phyloP scores from a whole-genome alignment of 2,113 vertebrate genomes.

The Greenwoodochromis staneri region DNA sequence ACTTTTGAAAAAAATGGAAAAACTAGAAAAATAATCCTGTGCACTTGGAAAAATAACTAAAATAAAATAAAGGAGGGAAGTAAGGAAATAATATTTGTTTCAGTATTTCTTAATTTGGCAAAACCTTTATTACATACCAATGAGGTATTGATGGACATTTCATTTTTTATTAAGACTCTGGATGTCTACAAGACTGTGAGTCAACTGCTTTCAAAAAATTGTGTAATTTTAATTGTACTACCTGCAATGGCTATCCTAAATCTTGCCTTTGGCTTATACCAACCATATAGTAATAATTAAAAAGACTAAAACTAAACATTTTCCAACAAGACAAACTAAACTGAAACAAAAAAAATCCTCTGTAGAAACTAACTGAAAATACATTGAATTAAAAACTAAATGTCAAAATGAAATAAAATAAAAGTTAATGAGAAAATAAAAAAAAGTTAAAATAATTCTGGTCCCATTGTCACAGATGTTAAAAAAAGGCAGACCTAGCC shows the following conservation, averaged over 20 bases:
- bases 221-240: neutral
- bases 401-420: neutral
- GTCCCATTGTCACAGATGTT: neutral
- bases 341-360: neutral
- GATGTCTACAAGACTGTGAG: neutral
- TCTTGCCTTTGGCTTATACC: neutral
- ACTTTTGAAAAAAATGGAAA: neutral
- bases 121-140: neutral
- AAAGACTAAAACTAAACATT: neutral
- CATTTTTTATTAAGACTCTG: neutral
- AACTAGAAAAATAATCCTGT: neutral
- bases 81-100: neutral
- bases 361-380: neutral
- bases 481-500: neutral
- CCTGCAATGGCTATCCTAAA: neutral
- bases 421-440: neutral
- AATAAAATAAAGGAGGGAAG: neutral
- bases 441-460: neutral
- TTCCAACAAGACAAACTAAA: neutral
- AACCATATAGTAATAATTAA: neutral
- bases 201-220: neutral
- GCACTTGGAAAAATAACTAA: neutral
- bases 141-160: neutral
- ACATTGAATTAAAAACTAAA: neutral
- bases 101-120: neutral